Conservation (phyloP, 2,113 vertebrate genomes). For the Dicerorhinus sumatrensis region DNA sequence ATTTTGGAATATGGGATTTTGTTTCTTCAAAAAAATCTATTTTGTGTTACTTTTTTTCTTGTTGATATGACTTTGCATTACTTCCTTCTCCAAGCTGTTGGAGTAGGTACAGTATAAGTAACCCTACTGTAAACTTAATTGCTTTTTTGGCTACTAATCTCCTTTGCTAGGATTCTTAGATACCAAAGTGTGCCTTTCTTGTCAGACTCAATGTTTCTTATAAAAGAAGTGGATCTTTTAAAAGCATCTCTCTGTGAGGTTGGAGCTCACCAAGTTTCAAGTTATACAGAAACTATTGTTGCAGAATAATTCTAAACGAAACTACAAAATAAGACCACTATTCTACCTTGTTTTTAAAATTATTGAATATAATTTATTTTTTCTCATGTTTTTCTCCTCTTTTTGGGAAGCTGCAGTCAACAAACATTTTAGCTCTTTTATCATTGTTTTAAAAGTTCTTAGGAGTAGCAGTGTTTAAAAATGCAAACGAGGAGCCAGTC, state of each 20-base stretch:
- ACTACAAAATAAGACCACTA: background rate
- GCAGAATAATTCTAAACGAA: constrained; percentile 35
- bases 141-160: constrained; percentile 76
- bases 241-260: constrained; percentile 1
- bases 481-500: background rate
- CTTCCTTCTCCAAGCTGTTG: constrained; percentile 69
- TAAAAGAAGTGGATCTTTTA: constrained; percentile 57
- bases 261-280: background rate
- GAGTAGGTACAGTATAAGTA: constrained; percentile 72
- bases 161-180: constrained; percentile 59
- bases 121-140: constrained; percentile 67
- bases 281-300: background rate
- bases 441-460: constrained; percentile 26
- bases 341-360: constrained; percentile 26
- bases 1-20: constrained; percentile 58
- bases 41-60: constrained; percentile 64
- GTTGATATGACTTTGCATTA: constrained; percentile 69
- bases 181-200: constrained; percentile 63
- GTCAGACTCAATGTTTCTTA: constrained; percentile 21
- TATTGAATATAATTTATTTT: background rate
- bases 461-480: background rate
- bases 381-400: background rate
- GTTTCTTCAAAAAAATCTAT: constrained; percentile 55
- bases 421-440: constrained; percentile 25
- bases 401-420: background rate